Percentiles rank a stretch among this genome's conserved stretches.
phyloP scores from a whole-genome alignment of 2,797 vertebrate genomes.

The Morus bassanus region DNA sequence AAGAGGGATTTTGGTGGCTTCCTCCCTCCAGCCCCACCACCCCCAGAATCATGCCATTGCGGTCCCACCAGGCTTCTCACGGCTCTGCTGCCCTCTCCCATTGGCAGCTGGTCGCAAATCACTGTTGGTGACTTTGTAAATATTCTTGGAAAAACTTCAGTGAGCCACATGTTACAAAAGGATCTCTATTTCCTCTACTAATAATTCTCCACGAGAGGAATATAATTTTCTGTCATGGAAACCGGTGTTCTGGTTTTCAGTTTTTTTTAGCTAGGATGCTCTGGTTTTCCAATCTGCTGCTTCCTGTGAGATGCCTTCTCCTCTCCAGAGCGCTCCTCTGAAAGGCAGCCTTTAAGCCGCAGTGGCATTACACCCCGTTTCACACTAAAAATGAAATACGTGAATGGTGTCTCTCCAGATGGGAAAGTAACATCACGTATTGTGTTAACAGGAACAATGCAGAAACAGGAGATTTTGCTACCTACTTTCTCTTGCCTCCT shows the following conservation, averaged over 20 bases:
- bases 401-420: background rate
- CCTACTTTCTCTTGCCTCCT: background rate
- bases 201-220: background rate
- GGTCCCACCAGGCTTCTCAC: background rate
- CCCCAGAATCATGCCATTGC: accelerated
- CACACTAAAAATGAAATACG: background rate
- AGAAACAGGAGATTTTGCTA: background rate
- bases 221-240: background rate
- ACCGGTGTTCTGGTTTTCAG: background rate
- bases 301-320: constrained; percentile 9
- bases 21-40: background rate
- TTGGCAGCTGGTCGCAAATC: background rate
- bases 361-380: background rate
- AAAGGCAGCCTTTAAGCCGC: background rate
- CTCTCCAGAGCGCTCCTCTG: background rate
- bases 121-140: background rate
- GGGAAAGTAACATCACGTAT: background rate
- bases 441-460: background rate
- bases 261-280: background rate
- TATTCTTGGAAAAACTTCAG: background rate
- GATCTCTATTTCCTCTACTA: background rate
- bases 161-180: background rate
- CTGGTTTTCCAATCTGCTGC: constrained; percentile 19
- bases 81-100: background rate
- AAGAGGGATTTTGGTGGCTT: background rate